phyloP scores from a whole-genome alignment of 2,797 vertebrate genomes.

The Enteromius anoplus region DNA sequence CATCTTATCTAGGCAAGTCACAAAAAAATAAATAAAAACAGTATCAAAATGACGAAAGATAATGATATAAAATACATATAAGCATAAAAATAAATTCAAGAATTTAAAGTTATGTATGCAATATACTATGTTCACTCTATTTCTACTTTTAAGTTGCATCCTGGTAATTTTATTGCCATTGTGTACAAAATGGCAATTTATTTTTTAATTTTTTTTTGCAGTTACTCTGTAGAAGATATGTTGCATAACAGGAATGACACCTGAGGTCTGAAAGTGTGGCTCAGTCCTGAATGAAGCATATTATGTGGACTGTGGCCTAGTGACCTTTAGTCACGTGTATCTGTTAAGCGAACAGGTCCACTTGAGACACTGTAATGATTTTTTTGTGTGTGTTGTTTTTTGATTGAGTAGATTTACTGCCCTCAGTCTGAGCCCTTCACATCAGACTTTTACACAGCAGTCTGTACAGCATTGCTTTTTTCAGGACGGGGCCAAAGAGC shows the following conservation, averaged over 20 bases:
- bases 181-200: neutral
- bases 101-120: neutral
- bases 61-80: no score
- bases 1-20: no score
- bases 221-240: neutral
- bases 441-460: neutral
- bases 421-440: neutral
- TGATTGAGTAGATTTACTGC: neutral
- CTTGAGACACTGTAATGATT: neutral
- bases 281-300: neutral
- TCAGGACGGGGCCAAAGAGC: neutral
- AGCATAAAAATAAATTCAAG: no score
- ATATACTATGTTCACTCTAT: neutral
- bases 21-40: neutral
- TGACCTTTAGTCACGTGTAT: neutral
- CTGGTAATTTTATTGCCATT: neutral
- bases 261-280: neutral
- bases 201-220: neutral
- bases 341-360: neutral
- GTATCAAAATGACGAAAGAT: neutral
- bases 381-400: neutral
- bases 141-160: neutral
- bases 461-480: neutral
- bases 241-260: neutral
- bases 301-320: neutral